Conservation (phyloP, 2,888 invertebrate genomes). For the Rotaria macrura region DNA sequence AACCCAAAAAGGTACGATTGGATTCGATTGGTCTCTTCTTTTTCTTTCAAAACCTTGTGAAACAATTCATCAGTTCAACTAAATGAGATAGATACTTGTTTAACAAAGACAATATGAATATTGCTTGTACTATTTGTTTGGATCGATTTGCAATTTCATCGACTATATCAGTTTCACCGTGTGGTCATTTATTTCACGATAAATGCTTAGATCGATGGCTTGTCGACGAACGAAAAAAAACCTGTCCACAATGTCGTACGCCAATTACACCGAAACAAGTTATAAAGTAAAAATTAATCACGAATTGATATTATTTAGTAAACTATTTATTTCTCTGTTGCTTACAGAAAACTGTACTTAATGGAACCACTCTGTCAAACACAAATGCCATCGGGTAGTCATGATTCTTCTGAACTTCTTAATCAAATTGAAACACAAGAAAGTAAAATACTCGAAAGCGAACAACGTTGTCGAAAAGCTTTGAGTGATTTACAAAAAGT, state of each 20-base stretch:
- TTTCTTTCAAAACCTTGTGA: neutral
- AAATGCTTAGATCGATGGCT: slow-evolving; percentile 9
- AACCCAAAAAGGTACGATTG: neutral
- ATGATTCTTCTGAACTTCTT: neutral
- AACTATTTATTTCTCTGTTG: too few relatives aligned
- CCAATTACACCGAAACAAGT: neutral
- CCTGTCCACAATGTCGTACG: slow-evolving; percentile 1
- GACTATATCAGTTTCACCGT: neutral
- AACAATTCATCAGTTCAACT: neutral
- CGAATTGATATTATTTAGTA: too few relatives aligned
- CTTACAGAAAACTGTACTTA: neutral
- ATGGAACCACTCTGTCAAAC: slow-evolving; percentile 8
- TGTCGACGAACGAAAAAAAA: neutral
- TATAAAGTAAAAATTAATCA: neutral
- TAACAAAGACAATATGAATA: neutral
- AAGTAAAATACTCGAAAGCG: neutral
- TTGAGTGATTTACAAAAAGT: neutral
- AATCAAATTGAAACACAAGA: neutral
- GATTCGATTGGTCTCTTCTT: neutral
- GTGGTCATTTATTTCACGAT: slow-evolving; percentile 15
- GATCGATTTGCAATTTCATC: neutral
- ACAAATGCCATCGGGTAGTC: neutral
- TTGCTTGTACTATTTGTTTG: neutral
- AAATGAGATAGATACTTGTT: neutral
- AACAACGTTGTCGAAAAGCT: neutral